Conservation (phyloP, 2,888 invertebrate genomes). For the Agonum fuliginosum region DNA sequence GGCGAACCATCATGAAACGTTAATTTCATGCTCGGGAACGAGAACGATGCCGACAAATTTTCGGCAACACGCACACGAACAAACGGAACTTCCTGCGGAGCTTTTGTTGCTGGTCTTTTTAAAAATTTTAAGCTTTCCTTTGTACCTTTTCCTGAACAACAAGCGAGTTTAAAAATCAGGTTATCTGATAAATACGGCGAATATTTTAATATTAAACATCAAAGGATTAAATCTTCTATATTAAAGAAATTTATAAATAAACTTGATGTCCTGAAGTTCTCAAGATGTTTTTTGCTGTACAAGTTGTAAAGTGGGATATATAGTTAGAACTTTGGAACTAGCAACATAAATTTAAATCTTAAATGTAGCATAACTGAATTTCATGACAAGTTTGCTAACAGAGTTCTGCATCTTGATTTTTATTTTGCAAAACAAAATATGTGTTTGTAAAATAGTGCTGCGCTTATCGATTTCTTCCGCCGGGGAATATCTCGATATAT, state of each 20-base stretch:
- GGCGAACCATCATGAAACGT: slow-evolving; percentile 41
- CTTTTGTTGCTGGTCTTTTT: slow-evolving; percentile 30
- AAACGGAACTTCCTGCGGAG: slow-evolving; percentile 45
- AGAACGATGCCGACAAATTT: slow-evolving; percentile 41
- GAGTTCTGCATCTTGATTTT: slow-evolving; percentile 31
- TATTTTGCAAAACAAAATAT: slow-evolving; percentile 34
- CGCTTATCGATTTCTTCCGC: slow-evolving; percentile 29
- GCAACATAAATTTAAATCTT: slow-evolving; percentile 40
- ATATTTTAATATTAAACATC: slow-evolving; percentile 22
- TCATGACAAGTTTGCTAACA: slow-evolving; percentile 37
- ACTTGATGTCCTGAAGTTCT: background rate
- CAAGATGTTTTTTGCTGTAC: slow-evolving; percentile 12
- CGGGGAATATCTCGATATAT: slow-evolving; percentile 52
- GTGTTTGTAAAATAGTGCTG: slow-evolving; percentile 14
- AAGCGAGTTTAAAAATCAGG: slow-evolving; percentile 4
- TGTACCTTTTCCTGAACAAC: slow-evolving; percentile 38
- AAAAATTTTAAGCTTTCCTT: slow-evolving; percentile 9
- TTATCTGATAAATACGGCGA: background rate
- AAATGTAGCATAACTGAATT: slow-evolving; percentile 38
- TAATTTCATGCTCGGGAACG: slow-evolving; percentile 24
- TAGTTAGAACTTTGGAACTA: slow-evolving; percentile 24
- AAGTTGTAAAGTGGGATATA: slow-evolving; percentile 19
- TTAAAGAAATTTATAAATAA: slow-evolving; percentile 36
- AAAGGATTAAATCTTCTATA: background rate
- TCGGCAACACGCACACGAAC: slow-evolving; percentile 39